Evolutionary conservation across 2,113 vertebrate genomes (phyloP), one percentile per base, ranked within the genome.

Genomic region (Hippocampus barbouri): DNA sequence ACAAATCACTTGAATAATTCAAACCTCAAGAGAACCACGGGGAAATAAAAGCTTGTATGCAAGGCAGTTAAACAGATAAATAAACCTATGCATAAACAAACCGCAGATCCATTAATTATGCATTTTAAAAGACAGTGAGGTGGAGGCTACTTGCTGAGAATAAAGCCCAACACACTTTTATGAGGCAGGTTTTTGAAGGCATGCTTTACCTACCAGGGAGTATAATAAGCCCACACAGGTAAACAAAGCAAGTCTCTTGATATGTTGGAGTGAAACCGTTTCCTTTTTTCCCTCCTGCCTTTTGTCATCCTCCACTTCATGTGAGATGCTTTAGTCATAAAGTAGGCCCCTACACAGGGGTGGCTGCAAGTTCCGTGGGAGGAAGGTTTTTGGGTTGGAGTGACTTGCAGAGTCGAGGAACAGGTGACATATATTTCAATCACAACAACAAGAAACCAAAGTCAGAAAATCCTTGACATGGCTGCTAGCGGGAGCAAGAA

Each of bases 1-100:
- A 88, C 83, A 90, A 90, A 87, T 86, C 80, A 85, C 77, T 88
- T 88, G 75, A 53, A 86, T 89, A 84, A 88, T 89, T 87, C 77
- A 87, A 89, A 75, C 75, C 85, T 77, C 80, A 34, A 82, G 84
- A 87, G 85, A 78, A 75, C 66, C 69, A 66, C 15, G 8, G 25
- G 53, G 30, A 72, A 74, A 86, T 69, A 74, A 85, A 59, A 85
- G 76, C 20, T 5, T 82, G 80, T 82, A 72, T 45, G 70, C 12
- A 47, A 66, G 23, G 43, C 68, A 38, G 69, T 51, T 62, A 56
- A 74, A 79, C 20, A 69, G 76, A 85, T 75, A 83, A 83, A 85
- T 84, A 80, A 77, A 79, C 51, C 66, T 41, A 70, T 76, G 79
- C 80, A 74, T 81, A 87, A 85, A 87, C 83, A 87, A 85, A 85